Percentiles rank a stretch among this genome's conserved stretches.
Conservation (phyloP, 2,888 invertebrate genomes). For the Andrena bucephala region DNA sequence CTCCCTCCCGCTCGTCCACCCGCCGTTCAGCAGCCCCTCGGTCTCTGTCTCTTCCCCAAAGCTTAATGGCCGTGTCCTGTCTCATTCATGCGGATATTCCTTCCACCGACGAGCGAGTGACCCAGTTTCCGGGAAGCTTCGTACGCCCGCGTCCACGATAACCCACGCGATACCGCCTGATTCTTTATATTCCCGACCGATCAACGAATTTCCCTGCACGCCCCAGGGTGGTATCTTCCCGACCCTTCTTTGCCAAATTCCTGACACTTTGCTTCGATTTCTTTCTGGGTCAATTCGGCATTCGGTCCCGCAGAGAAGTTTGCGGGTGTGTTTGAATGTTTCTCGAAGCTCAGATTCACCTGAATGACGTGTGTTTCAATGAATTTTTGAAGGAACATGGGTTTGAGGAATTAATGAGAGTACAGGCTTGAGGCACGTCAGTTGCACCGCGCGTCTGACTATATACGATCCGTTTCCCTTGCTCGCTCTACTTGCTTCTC, state of each 20-base stretch:
- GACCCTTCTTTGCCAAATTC: not conserved
- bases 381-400: no score
- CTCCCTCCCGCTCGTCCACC: conserved; percentile 11
- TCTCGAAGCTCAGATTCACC: no score
- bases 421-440: no score
- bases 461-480: not conserved
- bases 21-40: conserved; percentile 27
- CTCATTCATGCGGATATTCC: conserved; percentile 80
- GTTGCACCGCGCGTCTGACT: not conserved
- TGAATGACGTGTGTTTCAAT: no score
- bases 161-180: conserved; percentile 10
- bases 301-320: no score
- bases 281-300: no score
- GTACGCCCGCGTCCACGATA: conserved; percentile 43
- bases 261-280: no score
- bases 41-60: conserved; percentile 64
- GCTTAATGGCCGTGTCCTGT: conserved; percentile 80
- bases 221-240: not conserved
- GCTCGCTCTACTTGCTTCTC: not conserved
- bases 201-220: not conserved
- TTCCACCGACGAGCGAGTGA: conserved; percentile 52
- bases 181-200: conserved; percentile 31
- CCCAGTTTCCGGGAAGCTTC: conserved; percentile 45
- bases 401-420: no score
- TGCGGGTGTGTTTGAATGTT: no score